These are phyloP conservation scores for Tricholaema leucomelas DNA, from an alignment of 2,113 vertebrate species.

Conservation along the genomic window DNA sequence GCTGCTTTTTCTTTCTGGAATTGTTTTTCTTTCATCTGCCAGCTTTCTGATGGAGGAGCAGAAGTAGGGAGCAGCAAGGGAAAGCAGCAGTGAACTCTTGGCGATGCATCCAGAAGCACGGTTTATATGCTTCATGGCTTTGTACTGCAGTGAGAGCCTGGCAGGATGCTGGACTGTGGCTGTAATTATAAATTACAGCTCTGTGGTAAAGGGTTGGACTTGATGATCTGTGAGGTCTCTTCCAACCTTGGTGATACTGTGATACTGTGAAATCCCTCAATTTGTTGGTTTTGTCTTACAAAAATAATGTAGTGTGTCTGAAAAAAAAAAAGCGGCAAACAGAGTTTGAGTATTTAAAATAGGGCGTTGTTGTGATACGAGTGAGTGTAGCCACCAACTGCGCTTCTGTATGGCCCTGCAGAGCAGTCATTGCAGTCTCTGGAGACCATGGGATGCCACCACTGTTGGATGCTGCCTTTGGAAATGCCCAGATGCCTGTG, in stretches of 20 bases:
- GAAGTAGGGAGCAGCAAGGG: not conserved
- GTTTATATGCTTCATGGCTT: not conserved
- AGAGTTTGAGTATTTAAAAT: not conserved
- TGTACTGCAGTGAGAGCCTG: not conserved
- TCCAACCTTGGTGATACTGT: too few species aligned
- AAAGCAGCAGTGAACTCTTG: not conserved
- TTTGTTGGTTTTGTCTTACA: not conserved
- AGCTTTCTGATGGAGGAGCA: not conserved
- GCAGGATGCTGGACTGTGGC: not conserved
- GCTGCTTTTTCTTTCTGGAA: not conserved
- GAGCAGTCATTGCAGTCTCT: not conserved
- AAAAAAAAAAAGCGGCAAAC: not conserved
- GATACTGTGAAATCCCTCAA: too few species aligned
- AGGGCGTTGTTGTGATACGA: not conserved
- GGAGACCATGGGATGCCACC: rapidly evolving
- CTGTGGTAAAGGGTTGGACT: too few species aligned
- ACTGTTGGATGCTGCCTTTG: not conserved
- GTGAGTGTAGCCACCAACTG: not conserved
- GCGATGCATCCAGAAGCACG: not conserved
- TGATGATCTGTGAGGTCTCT: too few species aligned
- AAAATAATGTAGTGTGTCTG: not conserved
- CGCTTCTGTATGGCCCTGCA: not conserved
- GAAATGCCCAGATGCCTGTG: not conserved
- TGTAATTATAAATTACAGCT: too few species aligned
- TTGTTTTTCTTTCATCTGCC: not conserved